Evolutionary conservation across 2,888 invertebrate species (phyloP).

Genomic region (Campoplex capitator): DNA sequence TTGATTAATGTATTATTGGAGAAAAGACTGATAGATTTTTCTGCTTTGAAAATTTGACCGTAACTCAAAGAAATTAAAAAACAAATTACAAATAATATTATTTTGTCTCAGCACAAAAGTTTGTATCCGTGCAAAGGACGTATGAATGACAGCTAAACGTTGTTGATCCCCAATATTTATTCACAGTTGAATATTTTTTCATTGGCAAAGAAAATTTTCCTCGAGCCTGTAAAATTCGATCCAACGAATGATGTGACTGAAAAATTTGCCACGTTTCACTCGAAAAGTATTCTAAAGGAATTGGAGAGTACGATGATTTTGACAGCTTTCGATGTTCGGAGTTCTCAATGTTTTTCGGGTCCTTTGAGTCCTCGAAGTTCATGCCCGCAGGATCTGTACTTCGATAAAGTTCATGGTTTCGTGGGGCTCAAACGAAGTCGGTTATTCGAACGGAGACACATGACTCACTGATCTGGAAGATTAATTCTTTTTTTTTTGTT

Average conservation of each 20-base stretch:
- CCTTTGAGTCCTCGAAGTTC: background rate
- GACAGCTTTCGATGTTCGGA: background rate
- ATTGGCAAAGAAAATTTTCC: background rate
- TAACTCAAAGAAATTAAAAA: too few species aligned
- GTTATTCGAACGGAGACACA: slow-evolving; percentile 10
- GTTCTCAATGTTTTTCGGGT: background rate
- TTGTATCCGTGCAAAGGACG: background rate
- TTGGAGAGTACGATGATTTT: background rate
- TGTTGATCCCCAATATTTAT: background rate
- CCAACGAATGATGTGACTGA: background rate
- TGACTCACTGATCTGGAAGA: slow-evolving; percentile 1
- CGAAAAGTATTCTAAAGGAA: background rate
- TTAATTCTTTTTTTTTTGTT: background rate
- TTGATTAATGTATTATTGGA: too few species aligned
- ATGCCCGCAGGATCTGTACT: background rate
- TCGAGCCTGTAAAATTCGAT: background rate
- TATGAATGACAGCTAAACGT: background rate
- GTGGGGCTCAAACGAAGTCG: background rate
- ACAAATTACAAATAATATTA: background rate
- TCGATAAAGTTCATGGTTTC: background rate
- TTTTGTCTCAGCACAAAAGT: too few species aligned
- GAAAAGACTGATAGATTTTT: too few species aligned
- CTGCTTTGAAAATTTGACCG: too few species aligned
- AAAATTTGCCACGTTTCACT: background rate
- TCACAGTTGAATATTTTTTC: background rate